phyloP scores from a whole-genome alignment of 1,140 invertebrate species.

The Bombus waltoni region DNA sequence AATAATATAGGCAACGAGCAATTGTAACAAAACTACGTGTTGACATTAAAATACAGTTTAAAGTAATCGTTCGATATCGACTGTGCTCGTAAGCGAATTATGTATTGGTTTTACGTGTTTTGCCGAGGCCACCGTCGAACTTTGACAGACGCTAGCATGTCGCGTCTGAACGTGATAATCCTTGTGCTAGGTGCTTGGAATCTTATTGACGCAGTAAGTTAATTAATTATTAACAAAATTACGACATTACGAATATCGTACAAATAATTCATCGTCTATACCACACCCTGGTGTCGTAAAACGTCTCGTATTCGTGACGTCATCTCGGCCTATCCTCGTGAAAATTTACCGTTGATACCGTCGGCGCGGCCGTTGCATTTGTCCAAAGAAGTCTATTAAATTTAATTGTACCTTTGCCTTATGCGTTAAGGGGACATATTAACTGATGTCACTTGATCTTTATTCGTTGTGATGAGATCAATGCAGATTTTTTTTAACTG shows the following conservation, averaged over 20 bases:
- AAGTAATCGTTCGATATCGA: neutral
- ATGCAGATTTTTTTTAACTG: neutral
- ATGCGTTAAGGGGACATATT: conserved; percentile 1
- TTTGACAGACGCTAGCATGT: conserved; percentile 57
- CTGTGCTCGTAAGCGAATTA: neutral
- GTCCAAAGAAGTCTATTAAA: conserved; percentile 57
- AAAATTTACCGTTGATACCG: conserved; percentile 58
- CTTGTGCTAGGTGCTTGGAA: conserved; percentile 40
- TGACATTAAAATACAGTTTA: neutral
- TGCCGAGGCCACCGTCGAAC: conserved; percentile 33
- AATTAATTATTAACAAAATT: neutral
- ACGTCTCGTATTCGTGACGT: conserved; percentile 60
- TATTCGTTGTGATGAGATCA: conserved; percentile 19
- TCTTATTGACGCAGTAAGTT: conserved; percentile 49
- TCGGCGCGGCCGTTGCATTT: neutral
- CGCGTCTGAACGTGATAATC: conserved; percentile 42
- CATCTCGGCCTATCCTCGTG: conserved; percentile 64
- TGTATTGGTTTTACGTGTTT: conserved; percentile 35
- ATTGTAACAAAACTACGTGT: neutral
- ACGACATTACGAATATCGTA: neutral
- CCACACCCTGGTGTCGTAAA: conserved; percentile 21
- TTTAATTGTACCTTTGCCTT: conserved; percentile 65
- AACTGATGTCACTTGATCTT: conserved; percentile 30
- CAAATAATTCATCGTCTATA: neutral
- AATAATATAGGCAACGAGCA: neutral